phyloP scores from a whole-genome alignment of 2,797 vertebrate species.

The Pachyuromys duprasi region DNA sequence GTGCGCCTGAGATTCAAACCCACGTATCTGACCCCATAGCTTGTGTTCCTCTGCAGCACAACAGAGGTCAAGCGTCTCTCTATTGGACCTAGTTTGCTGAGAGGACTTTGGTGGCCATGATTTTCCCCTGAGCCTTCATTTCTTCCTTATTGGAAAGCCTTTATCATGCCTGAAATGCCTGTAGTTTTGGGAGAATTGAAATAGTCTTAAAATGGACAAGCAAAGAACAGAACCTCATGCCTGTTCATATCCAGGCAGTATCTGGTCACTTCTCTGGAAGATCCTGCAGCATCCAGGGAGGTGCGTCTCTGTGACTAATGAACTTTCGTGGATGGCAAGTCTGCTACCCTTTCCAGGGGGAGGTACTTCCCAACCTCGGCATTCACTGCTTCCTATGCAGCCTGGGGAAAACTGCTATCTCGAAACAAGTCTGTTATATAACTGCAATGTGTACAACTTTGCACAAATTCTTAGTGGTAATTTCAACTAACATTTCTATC shows the following conservation, averaged over 20 bases:
- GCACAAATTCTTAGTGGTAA: slow-evolving; percentile 78
- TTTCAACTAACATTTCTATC: slow-evolving; percentile 83
- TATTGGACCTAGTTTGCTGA: slow-evolving; percentile 21
- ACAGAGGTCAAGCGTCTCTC: not conserved
- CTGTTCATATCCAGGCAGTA: not conserved
- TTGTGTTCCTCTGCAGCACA: not conserved
- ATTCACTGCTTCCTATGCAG: slow-evolving; percentile 49
- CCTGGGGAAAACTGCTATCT: slow-evolving; percentile 67
- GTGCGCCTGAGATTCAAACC: slow-evolving; percentile 55
- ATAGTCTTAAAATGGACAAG: not conserved
- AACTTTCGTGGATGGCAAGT: slow-evolving; percentile 59
- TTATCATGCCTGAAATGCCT: slow-evolving; percentile 31
- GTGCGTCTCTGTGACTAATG: not conserved
- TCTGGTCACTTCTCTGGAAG: slow-evolving; percentile 37
- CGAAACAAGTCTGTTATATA: slow-evolving; percentile 76
- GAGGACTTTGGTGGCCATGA: not conserved
- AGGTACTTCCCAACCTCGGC: not conserved
- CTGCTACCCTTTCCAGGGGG: slow-evolving; percentile 53
- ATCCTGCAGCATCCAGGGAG: not conserved
- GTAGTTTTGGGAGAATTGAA: slow-evolving; percentile 58
- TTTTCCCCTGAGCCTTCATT: slow-evolving; percentile 37
- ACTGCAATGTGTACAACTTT: slow-evolving; percentile 75
- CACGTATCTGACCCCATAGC: slow-evolving; percentile 11
- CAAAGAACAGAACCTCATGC: not conserved
- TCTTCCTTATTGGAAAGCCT: not conserved